A percentile compares a stretch with the other conserved stretches of the same genome.
Evolutionary conservation across 2,797 vertebrate species (phyloP).

Genomic region (Nannoperca obscura): DNA sequence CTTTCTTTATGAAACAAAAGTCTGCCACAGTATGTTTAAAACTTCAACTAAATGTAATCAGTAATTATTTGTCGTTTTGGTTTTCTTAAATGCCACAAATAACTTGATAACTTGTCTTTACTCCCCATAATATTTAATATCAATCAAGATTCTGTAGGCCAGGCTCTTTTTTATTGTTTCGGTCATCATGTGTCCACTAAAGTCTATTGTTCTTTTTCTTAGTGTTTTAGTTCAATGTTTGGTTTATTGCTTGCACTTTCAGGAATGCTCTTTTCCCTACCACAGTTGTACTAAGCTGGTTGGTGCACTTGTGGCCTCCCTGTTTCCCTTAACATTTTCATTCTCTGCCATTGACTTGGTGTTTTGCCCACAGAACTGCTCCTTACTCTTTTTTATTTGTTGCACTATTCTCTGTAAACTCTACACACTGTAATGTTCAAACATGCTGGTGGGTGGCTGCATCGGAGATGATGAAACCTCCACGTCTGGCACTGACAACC

Average conservation of each 20-base stretch:
- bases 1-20: slow-evolving; percentile 14
- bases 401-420: slow-evolving; percentile 1
- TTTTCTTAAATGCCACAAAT: background rate
- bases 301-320: background rate
- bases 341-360: slow-evolving; percentile 5
- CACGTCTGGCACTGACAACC: background rate
- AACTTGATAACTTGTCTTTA: background rate
- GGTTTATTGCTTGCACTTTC: background rate
- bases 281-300: background rate
- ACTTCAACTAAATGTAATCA: slow-evolving; percentile 4
- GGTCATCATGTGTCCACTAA: background rate
- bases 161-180: background rate
- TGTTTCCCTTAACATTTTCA: slow-evolving; percentile 10
- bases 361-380: slow-evolving; percentile 4
- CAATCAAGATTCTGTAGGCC: background rate
- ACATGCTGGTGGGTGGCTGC: slow-evolving; percentile 4
- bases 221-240: background rate
- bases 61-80: background rate
- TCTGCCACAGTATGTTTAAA: slow-evolving; percentile 14
- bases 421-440: background rate
- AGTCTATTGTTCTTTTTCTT: background rate
- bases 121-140: background rate
- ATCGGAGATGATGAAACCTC: slow-evolving; percentile 15
- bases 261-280: background rate
- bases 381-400: background rate